Evolutionary conservation across 1,140 invertebrate genomes (phyloP).

Genomic region (Hyles vespertilio): DNA sequence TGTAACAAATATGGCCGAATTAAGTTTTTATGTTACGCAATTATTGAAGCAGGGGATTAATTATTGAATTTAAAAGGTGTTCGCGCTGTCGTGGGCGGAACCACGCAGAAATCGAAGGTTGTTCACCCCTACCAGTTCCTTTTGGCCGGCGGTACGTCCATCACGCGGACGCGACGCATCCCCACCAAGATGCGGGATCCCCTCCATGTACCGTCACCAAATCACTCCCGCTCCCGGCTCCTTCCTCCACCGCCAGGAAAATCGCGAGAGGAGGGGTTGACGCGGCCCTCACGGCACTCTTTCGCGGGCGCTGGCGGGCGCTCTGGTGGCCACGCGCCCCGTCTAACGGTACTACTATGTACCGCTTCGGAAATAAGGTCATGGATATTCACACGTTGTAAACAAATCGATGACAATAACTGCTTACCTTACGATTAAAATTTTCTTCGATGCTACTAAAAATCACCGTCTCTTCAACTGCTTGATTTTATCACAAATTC

Average conservation of each 20-base stretch:
- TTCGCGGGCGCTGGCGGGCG: conserved; percentile 40
- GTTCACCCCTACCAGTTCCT: conserved; percentile 73
- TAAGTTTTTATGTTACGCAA: conserved; percentile 53
- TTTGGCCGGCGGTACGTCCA: conserved; percentile 62
- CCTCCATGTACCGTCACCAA: conserved; percentile 70
- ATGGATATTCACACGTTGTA: conserved; percentile 62
- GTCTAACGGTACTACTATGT: conserved; percentile 65
- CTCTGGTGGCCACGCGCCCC: conserved; percentile 65
- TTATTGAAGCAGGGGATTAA: conserved; percentile 27
- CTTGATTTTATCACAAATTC: conserved; percentile 16
- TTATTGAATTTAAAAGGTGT: conserved; percentile 33
- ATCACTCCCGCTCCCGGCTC: conserved; percentile 73
- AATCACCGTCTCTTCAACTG: not conserved
- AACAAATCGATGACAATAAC: conserved; percentile 33
- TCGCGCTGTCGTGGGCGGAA: conserved; percentile 47
- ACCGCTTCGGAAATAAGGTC: conserved; percentile 73
- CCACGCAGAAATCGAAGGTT: conserved; percentile 51
- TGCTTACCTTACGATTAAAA: conserved; percentile 35
- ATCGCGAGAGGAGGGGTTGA: conserved; percentile 72
- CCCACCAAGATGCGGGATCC: conserved; percentile 73
- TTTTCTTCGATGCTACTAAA: conserved; percentile 1
- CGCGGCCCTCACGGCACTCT: conserved; percentile 61
- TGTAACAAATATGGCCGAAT: conserved; percentile 39
- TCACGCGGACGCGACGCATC: conserved; percentile 66
- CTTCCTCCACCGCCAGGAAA: conserved; percentile 70